These are phyloP conservation scores for Drymonia ruficornis DNA, from an alignment of 2,888 invertebrate genomes.

Conservation along the genomic window DNA sequence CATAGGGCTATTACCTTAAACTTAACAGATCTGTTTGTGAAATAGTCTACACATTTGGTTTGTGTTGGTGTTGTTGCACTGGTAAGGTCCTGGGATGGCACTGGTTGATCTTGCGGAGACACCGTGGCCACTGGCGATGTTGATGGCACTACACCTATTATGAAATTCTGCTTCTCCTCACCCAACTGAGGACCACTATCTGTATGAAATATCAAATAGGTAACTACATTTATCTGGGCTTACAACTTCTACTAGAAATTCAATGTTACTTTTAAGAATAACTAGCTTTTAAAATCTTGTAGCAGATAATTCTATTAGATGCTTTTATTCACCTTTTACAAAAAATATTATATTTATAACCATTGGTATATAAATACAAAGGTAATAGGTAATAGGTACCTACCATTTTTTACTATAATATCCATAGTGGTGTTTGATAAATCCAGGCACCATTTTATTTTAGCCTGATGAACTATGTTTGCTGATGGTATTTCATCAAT, in stretches of 20 bases:
- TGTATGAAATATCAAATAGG: conserved; percentile 23
- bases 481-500: conserved; percentile 20
- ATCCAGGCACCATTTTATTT: conserved; percentile 58
- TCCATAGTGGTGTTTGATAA: conserved; percentile 49
- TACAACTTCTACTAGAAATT: no score
- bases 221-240: no score
- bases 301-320: no score
- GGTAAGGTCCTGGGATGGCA: conserved; percentile 16
- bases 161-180: conserved; percentile 39
- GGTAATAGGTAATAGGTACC: conserved; percentile 30
- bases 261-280: no score
- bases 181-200: conserved; percentile 47
- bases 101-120: conserved; percentile 21
- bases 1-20: conserved; percentile 48
- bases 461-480: conserved; percentile 27
- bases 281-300: no score
- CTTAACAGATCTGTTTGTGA: conserved; percentile 47
- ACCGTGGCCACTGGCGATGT: conserved; percentile 40
- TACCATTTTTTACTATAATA: conserved; percentile 52
- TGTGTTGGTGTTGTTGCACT: conserved; percentile 22
- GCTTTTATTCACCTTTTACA: no score
- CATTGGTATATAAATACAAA: no score
- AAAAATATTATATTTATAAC: no score
- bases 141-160: conserved; percentile 39
- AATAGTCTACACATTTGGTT: conserved; percentile 41